Base-by-base conservation (phyloP, 2,113 vertebrate species). In the Heterotis niloticus region DNA sequence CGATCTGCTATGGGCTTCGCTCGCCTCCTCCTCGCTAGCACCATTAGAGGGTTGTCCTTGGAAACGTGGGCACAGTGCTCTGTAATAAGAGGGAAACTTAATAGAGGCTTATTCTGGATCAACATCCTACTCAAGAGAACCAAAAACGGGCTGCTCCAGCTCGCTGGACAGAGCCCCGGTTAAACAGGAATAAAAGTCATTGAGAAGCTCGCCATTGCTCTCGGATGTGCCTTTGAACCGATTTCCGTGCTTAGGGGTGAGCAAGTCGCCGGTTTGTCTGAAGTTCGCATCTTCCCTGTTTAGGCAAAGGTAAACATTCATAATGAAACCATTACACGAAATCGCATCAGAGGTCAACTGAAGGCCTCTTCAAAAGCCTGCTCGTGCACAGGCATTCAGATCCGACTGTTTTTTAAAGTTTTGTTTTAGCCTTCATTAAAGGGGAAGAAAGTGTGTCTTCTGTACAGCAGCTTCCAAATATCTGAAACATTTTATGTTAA, bases 11-110 rank as follows among this genome's bases (percentile, higher is more conserved):
- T 26, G 16, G 28, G 66, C 56, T 29, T 44, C n/a, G n/a, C 73
- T 75, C 29, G 0, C 16, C 75, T 16, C 29, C 57, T 59, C 64
- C 74, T 69, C 14, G 56, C 56, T 28, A 18, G 10, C 29, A 64
- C 70, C 65, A 76, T 76, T 80, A 78, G 67, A 51, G 62, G 54
- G 20, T 66, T 57, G 74, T 67, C 73, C 73, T 78, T 78, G 77
- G 77, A 71, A 78, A 78, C 79, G 14, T 44, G 17, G 65, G 56
- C 65, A 51, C 29, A 28, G 73, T 34, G 17, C 69, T 76, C 56
- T 62, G 64, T 75, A 75, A 76, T 69, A 29, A 70, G 73, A 56
- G 66, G 23, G 51, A 66, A 44, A 26, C 75, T 72, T 56, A 75
- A 54, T 51, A 24, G 62, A 57, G 74, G 34, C 44, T 74, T 77